phyloP scores from a whole-genome alignment of 2,113 vertebrate genomes.

The Hyaena hyaena region DNA sequence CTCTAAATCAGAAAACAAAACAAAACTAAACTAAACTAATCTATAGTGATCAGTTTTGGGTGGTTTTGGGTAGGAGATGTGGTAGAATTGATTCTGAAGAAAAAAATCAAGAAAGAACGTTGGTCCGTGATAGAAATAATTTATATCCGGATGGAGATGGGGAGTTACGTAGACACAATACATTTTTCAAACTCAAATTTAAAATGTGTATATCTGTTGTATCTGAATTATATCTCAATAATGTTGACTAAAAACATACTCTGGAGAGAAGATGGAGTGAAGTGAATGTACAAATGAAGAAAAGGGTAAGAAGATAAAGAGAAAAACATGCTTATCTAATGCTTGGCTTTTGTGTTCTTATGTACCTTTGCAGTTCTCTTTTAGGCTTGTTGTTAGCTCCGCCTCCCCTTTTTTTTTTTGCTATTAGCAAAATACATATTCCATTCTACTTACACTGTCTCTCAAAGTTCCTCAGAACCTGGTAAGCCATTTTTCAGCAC shows the following conservation, averaged over 20 bases:
- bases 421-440: no score
- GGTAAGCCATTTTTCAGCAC: not conserved
- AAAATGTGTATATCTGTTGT: not conserved
- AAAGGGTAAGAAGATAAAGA: not conserved
- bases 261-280: not conserved
- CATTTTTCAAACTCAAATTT: not conserved
- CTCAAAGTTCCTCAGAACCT: not conserved
- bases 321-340: not conserved
- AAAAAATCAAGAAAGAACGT: not conserved
- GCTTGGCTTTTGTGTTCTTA: not conserved
- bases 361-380: not conserved
- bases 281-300: not conserved
- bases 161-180: not conserved
- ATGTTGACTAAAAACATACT: not conserved
- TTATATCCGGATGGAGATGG: not conserved
- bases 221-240: not conserved
- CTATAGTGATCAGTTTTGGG: not conserved
- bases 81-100: not conserved
- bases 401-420: not conserved
- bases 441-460: not conserved
- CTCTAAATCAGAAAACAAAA: not conserved
- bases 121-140: not conserved
- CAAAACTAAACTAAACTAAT: not conserved
- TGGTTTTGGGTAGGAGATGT: not conserved
- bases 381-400: not conserved